Evolutionary conservation across 2,797 vertebrate genomes (phyloP), one percentile per base, ranked within the genome.

Genomic region (Coranthus polyacanthus): DNA sequence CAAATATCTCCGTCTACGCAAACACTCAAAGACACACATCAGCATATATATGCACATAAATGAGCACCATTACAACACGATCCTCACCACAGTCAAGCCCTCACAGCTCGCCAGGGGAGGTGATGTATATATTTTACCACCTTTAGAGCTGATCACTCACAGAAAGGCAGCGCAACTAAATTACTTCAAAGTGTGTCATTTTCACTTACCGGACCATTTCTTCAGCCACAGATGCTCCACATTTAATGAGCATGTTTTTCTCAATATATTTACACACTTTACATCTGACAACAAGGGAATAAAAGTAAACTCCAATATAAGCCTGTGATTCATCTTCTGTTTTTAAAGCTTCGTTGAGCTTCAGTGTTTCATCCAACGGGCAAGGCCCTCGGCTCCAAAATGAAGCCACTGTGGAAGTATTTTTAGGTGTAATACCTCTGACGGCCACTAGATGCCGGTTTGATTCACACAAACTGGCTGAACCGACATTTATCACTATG

Each of bases 71-170:
- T 17, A 63, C 68, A 57, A 55, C 66, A 67, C 52, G 21, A 41
- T 56, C 67, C 46, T 24, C 45, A 12, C 39, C 18, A 8, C 62
- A 67, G 61, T 4, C 3, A 5, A 32, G 6, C 45, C 16, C 68
- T 53, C 44, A 15, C 24, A 8, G 32, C 54, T 66, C 66, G 70
- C 47, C 38, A 4, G 2, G 72, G 53, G 72, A 53, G 66, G 21
- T 32, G 68, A 77, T 58, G 53, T 76, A 68, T 69, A 57, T 53
- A 24, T 54, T 81, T 75, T 51, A 63, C 47, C 5, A 39, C 60
- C 68, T 79, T 66, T 43, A 22, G 20, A 68, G 37, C 12, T 60
- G 41, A 79, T 88, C 73, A 32, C 73, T 82, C 73, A 53, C 2
- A 12, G 22, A 15, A 59, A 58, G 26, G 44, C 59, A 50, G 57